Evolutionary conservation across 2,797 vertebrate species (phyloP), one percentile per base, ranked within the genome.

Genomic region (Urophycis tenuis): DNA sequence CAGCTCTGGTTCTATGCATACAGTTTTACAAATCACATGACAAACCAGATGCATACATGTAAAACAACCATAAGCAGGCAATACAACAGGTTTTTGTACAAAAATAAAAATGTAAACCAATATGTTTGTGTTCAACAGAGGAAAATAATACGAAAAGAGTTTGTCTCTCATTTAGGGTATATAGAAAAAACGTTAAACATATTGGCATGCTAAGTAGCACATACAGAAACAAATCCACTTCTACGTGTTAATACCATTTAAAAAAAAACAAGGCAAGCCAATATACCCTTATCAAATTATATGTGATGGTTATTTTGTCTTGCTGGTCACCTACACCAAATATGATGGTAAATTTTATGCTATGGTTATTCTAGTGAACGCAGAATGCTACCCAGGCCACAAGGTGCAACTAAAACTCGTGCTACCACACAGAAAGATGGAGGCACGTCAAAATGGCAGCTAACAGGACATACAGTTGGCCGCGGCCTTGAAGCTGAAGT

Each of bases 51-150:
- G 22, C 22, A 80, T 84, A 74, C 86, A 84, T 89, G 88, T 86
- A 88, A 90, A 89, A 85, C 72, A 81, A 87, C 60, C 78, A 15
- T 71, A 74, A 67, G 60, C 60, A 67, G 25, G 60, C 25, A 67
- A 67, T 30, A 67, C 25, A 67, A 29, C 29, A 8, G 25, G 74
- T 41, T 75, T 75, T 60, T 83, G 75, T 85, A 87, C 73, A 89
- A 89, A 89, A 91, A 80, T 86, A 89, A 88, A 89, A 87, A 78
- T 30, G 1, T 14, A 5, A 71, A 33, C 30, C 29, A 71, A 71
- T 32, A 70, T 32, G 69, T 33, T 71, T 33, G 14, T 70, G 25
- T 70, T 31, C 30, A 71, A 31, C 69, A 71, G 69, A 33, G 33
- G 8, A 31, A 71, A 31, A 32, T 70, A 70, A 75, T 72, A 30